Evolutionary conservation across 2,113 vertebrate genomes (phyloP), one percentile per base, ranked within the genome.

Genomic region (Sebastes fasciatus): DNA sequence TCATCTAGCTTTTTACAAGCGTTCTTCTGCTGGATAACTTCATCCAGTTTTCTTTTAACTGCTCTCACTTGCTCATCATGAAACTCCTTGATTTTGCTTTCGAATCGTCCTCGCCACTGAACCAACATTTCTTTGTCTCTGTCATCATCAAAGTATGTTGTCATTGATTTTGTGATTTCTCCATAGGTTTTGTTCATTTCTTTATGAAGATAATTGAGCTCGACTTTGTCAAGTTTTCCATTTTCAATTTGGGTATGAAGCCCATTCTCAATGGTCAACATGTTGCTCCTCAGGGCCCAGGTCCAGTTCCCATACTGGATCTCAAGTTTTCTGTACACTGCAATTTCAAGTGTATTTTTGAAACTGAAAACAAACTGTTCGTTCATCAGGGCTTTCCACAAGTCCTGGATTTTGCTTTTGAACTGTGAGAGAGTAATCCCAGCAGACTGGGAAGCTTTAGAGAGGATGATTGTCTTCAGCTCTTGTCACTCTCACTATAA

Each of bases 361-460:
- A 87, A 91, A 0, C 21, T 91, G 46, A 91, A 91, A 69, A 91
- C 83, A 89, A 91, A 86, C 0, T 89, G 2, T 48, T 91, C 87
- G 0, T 86, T 88, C 61, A 91, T 6, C 17, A 89, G 64, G 0
- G 90, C 87, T 0, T 84, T 77, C 83, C 83, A 91, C 7, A 91
- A 0, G 26, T 88, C 80, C 0, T 77, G 11, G 6, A 91, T 57
- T 6, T 84, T 89, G 23, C 0, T 60, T 62, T 21, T 89, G 12
- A 91, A 91, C 43, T 86, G 52, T 23, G 68, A 86, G 16, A 89
- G 10, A 64, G 16, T 52, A 0, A 46, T 82, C 26, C 75, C 87
- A 5, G 0, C 0, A 16, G 83, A 89, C 49, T 60, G 1, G 54
- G 60, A 64, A 1, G 85, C 90, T 69, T 86, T 91, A 10, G 80